Base-by-base conservation (phyloP, 2,113 vertebrate genomes). In the Xiphophorus couchianus region DNA sequence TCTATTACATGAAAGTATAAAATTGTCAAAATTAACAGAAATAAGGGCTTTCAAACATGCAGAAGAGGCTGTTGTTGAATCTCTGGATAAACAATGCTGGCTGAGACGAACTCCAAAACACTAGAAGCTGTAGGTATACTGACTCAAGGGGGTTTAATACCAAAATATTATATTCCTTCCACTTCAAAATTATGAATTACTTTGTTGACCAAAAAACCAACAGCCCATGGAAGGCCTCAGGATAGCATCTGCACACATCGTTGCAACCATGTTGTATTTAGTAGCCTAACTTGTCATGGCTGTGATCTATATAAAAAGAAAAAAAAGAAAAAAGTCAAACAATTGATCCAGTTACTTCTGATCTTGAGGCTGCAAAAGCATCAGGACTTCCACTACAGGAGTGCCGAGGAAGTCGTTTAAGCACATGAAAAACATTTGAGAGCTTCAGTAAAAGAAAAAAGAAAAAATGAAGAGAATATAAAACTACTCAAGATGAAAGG, bases 171-270 rank as follows among this genome's bases (percentile, higher is more conserved):
- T n/a, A n/a, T 58, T 58, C 17, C 44, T 6, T 48, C 44, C 5
- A 48, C 44, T n/a, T 25, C 25, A 25, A 58, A 22, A 25, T 25
- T n/a, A 58, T 73, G 28, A 70, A 80, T 77, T 80, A 51, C 73
- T 6, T 65, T 35, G 58, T 58, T 71, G 30, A 39, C 22, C 0
- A 54, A 0, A 7, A 17, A 72, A 39, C 27, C 77, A 76, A 79
- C 83, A 73, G 66, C 71, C 33, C 19, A 35, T 31, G 51, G 65
- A 67, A 76, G 62, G 76, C 82, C 76, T 69, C 35, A 8, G 84
- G 80, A 10, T 82, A n/a, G 58, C 35, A 71, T 79, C 80, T 42
- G 60, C 60, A 78, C 69, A 74, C 63, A 72, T 71, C 67, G 76
- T 31, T 79, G 61, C 44, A 75, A 60, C 61, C 62, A 73, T 69